A percentile compares a stretch with the other conserved stretches of the same genome.
Conservation (phyloP, 2,888 invertebrate genomes). For the Lepetodrilus schrolli region DNA sequence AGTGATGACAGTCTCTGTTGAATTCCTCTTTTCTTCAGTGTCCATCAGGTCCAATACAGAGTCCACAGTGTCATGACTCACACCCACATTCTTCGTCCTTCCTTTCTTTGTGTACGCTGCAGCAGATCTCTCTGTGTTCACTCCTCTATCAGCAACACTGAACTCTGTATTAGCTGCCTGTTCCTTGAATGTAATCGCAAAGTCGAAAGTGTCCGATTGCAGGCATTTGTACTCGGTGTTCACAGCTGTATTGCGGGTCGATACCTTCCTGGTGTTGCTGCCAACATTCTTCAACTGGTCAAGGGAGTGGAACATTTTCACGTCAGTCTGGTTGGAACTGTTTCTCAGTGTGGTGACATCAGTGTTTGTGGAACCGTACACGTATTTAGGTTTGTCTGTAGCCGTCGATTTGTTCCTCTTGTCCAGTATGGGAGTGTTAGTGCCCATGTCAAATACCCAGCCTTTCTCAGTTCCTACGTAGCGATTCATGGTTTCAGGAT, state of each 20-base stretch:
- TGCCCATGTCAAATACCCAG: constrained; percentile 61
- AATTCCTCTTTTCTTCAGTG: not conserved
- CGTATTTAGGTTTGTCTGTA: constrained; percentile 56
- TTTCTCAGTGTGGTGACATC: not conserved
- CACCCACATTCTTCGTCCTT: constrained; percentile 35
- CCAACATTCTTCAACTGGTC: constrained; percentile 54
- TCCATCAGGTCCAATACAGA: constrained; percentile 44
- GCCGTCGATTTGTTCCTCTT: constrained; percentile 54
- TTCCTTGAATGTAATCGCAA: constrained; percentile 42
- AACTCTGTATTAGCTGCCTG: constrained; percentile 37
- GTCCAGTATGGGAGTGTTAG: constrained; percentile 59
- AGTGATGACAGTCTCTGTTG: not conserved
- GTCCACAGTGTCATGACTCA: constrained; percentile 51
- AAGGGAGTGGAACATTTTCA: constrained; percentile 55
- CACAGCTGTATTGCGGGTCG: constrained; percentile 49
- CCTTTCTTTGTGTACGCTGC: not conserved
- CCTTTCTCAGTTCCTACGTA: constrained; percentile 60
- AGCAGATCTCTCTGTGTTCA: constrained; percentile 38
- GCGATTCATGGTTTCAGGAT: constrained; percentile 58
- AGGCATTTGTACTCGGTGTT: constrained; percentile 58
- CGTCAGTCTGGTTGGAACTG: constrained; percentile 58
- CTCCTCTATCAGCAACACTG: constrained; percentile 34
- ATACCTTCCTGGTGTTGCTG: constrained; percentile 52
- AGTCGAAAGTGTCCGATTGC: constrained; percentile 45
- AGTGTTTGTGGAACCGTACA: constrained; percentile 65